These are phyloP conservation scores for Serranus cabrilla DNA, from an alignment of 2,797 vertebrate genomes.

Conservation along the genomic window DNA sequence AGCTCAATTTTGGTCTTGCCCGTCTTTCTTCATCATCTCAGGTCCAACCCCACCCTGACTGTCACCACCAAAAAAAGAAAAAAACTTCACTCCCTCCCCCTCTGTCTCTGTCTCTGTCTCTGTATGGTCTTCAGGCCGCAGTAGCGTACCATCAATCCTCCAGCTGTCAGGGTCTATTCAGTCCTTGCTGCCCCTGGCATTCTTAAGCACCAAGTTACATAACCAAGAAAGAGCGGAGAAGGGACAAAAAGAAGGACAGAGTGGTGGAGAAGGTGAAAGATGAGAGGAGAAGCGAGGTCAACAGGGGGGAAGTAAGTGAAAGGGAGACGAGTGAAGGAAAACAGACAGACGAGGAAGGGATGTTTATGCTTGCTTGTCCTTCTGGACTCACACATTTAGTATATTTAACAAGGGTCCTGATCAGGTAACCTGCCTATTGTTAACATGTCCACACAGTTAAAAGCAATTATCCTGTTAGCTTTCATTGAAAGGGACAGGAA, in stretches of 20 bases:
- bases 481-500: neutral
- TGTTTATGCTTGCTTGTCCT: neutral
- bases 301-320: neutral
- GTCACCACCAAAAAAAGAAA: conserved; percentile 33
- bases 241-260: conserved; percentile 38
- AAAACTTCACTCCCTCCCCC: neutral
- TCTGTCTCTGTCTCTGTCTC: conserved; percentile 1
- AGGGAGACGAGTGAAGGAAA: neutral
- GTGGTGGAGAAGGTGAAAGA: conserved; percentile 52
- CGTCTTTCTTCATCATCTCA: conserved; percentile 61
- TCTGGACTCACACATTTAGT: neutral
- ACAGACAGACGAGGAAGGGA: neutral
- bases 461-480: neutral
- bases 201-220: conserved; percentile 68
- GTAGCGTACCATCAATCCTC: conserved; percentile 72
- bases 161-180: conserved; percentile 65
- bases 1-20: conserved; percentile 50
- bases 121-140: conserved; percentile 66
- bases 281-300: conserved; percentile 37
- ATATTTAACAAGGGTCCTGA: conserved; percentile 6
- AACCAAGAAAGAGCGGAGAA: conserved; percentile 44
- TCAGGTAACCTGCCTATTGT: neutral
- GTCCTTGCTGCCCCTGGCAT: conserved; percentile 59
- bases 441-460: conserved; percentile 4
- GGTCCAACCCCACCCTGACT: conserved; percentile 34